Evolutionary conservation across 2,797 vertebrate species (phyloP).

Genomic region (Tolypeutes matacus): DNA sequence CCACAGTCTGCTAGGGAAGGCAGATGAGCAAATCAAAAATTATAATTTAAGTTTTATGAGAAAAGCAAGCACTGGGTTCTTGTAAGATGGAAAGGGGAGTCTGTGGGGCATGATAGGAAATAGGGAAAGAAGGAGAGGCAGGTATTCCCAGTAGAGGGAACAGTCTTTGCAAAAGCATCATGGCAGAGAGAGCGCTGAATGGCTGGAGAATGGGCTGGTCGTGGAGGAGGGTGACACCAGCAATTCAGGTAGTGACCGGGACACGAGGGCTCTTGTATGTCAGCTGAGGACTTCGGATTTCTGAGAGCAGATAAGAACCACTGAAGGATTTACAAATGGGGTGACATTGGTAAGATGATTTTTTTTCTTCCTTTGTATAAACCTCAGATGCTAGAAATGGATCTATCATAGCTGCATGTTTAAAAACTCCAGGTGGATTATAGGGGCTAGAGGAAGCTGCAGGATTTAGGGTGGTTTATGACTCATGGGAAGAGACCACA

Average conservation of each 20-base stretch:
- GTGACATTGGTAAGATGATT: neutral
- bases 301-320: neutral
- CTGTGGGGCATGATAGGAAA: neutral
- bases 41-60: neutral
- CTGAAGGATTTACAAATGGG: neutral
- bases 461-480: neutral
- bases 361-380: neutral
- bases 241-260: neutral
- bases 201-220: neutral
- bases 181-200: rapidly evolving
- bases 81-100: neutral
- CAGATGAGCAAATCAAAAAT: neutral
- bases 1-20: too few species aligned
- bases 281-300: neutral
- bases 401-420: neutral
- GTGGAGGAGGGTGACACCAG: neutral
- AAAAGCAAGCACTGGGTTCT: neutral
- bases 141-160: neutral
- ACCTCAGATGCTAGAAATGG: neutral
- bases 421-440: neutral
- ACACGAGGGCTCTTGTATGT: neutral
- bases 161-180: neutral
- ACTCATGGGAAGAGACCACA: neutral
- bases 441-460: neutral
- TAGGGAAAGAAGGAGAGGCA: neutral